Conservation (phyloP, 2,113 vertebrate genomes). For the Python bivittatus region DNA sequence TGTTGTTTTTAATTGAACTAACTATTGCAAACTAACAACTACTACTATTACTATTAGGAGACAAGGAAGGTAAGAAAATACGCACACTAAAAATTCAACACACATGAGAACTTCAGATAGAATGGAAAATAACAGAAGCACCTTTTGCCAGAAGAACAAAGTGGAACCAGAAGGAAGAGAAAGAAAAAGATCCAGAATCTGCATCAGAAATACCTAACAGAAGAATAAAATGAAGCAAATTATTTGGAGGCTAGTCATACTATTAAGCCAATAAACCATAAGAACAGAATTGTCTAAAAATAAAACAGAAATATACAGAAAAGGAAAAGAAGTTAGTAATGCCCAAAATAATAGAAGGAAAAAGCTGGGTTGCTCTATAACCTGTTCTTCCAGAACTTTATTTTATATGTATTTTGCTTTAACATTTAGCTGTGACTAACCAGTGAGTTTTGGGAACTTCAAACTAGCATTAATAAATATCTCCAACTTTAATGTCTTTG, state of each 20-base stretch:
- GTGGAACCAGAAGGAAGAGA: neutral
- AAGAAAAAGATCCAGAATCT: conserved; percentile 1
- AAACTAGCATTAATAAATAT: neutral
- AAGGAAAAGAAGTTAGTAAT: neutral
- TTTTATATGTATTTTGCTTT: conserved; percentile 6
- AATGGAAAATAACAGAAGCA: conserved; percentile 18
- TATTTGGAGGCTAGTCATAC: neutral
- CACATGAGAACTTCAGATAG: conserved; percentile 23
- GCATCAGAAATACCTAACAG: neutral
- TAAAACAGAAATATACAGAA: neutral
- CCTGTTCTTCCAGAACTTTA: neutral
- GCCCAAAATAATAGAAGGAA: neutral
- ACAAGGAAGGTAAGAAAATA: neutral
- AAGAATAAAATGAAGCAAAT: neutral
- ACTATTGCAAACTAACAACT: neutral
- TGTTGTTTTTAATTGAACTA: neutral
- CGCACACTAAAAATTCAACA: neutral
- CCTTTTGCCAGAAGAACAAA: neutral
- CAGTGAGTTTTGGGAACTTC: conserved; percentile 7
- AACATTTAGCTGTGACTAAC: conserved; percentile 22
- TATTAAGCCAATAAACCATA: neutral
- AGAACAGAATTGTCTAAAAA: neutral
- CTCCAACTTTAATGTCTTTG: neutral
- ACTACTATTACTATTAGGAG: neutral
- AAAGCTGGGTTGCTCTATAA: neutral